A percentile compares a stretch with the other conserved stretches of the same genome.
These are phyloP conservation scores for Varroa destructor DNA, from an alignment of 1,140 invertebrate species.

Conservation along the genomic window DNA sequence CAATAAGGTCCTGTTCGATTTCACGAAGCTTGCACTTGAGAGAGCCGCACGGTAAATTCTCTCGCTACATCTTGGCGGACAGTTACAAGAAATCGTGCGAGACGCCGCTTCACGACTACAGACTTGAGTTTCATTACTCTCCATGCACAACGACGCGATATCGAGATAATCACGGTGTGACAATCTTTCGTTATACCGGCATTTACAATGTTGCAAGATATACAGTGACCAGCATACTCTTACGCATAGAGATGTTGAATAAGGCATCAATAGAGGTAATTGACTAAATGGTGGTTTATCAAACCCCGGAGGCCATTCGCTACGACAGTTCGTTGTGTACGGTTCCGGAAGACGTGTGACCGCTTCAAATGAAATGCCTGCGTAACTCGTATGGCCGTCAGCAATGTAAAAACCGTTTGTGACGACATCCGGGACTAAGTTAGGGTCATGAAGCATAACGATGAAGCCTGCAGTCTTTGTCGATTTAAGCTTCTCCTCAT, in stretches of 20 bases:
- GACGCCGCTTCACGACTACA: background rate
- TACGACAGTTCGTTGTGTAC: background rate
- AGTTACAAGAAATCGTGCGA: background rate
- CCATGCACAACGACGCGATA: background rate
- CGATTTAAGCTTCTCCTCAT: background rate
- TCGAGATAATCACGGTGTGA: background rate
- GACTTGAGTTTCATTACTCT: background rate
- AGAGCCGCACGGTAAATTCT: no score
- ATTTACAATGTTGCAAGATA: background rate
- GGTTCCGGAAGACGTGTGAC: background rate
- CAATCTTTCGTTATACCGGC: background rate
- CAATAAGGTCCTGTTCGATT: no score
- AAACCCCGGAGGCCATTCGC: background rate
- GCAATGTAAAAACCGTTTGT: background rate
- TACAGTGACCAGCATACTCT: background rate
- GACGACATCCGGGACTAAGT: background rate
- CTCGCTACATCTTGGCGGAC: no score
- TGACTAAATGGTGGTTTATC: background rate
- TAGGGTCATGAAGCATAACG: conserved; percentile 1
- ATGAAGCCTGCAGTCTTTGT: conserved; percentile 2
- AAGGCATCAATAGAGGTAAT: background rate
- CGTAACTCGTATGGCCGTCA: background rate
- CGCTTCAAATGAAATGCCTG: background rate
- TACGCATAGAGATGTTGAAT: background rate
- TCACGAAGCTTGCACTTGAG: no score